phyloP scores from a whole-genome alignment of 2,113 vertebrate genomes.

The Rhizomys pruinosus region DNA sequence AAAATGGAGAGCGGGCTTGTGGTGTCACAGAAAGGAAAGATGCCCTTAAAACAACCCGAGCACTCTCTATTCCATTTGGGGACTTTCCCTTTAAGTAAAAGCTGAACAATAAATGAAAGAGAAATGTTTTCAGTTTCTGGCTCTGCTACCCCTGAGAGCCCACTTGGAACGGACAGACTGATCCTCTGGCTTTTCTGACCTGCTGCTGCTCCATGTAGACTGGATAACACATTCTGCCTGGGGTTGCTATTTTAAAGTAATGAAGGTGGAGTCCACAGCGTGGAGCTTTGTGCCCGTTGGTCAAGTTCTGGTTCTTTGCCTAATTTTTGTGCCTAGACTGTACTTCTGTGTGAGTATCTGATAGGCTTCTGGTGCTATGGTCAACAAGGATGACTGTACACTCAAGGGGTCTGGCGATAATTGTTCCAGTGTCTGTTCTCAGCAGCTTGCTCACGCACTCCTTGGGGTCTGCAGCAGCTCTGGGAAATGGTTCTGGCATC shows the following conservation, averaged over 20 bases:
- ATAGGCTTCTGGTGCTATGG: background rate
- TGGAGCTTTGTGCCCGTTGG: background rate
- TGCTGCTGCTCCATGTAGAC: conserved; percentile 52
- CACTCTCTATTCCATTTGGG: conserved; percentile 58
- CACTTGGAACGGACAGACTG: conserved; percentile 54
- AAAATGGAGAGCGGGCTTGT: conserved; percentile 74
- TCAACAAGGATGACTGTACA: background rate
- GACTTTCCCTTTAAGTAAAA: conserved; percentile 73
- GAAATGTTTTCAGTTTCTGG: conserved; percentile 61
- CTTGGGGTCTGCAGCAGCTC: background rate
- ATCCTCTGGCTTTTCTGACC: conserved; percentile 58
- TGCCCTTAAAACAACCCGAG: conserved; percentile 71
- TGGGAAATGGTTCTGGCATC: background rate
- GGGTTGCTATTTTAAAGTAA: conserved; percentile 61
- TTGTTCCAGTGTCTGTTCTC: background rate
- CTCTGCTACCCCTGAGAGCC: conserved; percentile 6
- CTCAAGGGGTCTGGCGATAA: background rate
- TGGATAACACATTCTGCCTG: conserved; percentile 34
- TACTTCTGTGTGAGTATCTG: conserved; percentile 21
- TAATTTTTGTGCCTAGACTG: background rate
- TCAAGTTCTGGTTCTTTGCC: conserved; percentile 38
- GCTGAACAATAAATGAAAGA: conserved; percentile 61
- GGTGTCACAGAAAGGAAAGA: conserved; percentile 71
- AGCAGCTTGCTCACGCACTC: background rate
- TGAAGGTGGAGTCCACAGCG: background rate